Evolutionary conservation across 2,797 vertebrate species (phyloP).

Genomic region (Gorsachius magnificus): DNA sequence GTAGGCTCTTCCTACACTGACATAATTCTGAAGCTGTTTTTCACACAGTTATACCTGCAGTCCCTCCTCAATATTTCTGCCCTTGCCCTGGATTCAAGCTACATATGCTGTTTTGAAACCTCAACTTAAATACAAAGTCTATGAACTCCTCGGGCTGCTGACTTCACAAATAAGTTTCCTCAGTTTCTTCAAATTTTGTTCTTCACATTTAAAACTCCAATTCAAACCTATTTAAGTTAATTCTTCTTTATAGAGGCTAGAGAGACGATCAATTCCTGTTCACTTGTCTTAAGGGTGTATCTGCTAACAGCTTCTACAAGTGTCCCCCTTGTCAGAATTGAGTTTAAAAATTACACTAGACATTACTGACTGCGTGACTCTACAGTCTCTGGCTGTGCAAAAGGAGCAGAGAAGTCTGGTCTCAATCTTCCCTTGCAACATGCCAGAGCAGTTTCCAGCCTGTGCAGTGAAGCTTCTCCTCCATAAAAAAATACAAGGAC

Average conservation of each 20-base stretch:
- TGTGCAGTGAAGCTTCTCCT: background rate
- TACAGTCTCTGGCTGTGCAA: background rate
- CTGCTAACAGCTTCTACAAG: background rate
- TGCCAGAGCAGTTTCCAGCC: rapidly evolving
- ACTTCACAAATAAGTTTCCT: background rate
- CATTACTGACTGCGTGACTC: background rate
- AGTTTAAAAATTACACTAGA: background rate
- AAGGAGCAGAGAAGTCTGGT: background rate
- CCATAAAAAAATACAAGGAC: background rate
- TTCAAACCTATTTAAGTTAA: background rate
- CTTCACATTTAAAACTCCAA: background rate
- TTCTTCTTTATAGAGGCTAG: background rate
- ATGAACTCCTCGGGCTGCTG: background rate
- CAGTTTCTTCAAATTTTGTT: background rate
- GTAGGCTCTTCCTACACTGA: background rate
- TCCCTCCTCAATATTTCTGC: background rate
- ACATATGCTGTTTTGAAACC: background rate
- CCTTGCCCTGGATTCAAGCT: background rate
- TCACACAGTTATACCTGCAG: background rate
- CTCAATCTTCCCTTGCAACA: background rate
- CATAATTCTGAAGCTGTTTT: background rate
- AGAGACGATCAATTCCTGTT: background rate
- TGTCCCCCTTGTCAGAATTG: background rate
- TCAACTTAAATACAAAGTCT: background rate
- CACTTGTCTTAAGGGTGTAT: background rate